These are phyloP conservation scores for Kryptolebias marmoratus DNA, from an alignment of 2,113 vertebrate species.

Conservation along the genomic window DNA sequence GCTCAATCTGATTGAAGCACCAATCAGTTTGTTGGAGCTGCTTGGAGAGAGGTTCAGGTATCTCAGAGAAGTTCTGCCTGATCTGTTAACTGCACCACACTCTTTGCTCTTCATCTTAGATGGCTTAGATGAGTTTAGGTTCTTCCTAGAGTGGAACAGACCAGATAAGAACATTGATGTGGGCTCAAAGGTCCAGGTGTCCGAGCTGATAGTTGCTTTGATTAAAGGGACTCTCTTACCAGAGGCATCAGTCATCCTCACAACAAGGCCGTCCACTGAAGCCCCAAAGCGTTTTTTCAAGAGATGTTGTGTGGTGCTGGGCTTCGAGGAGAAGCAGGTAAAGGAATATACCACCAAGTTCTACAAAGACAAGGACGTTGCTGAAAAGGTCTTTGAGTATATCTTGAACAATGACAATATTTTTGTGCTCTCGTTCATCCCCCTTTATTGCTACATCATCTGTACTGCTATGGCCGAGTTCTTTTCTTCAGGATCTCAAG, in stretches of 20 bases:
- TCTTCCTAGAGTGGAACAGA: conserved; percentile 47
- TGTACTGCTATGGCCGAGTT: conserved; percentile 73
- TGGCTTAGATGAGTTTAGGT: conserved; percentile 76
- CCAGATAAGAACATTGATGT: conserved; percentile 46
- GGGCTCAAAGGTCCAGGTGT: conserved; percentile 36
- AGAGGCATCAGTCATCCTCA: conserved; percentile 69
- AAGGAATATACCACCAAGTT: conserved; percentile 72
- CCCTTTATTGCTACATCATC: conserved; percentile 79
- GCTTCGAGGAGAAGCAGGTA: conserved; percentile 74
- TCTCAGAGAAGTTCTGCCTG: conserved; percentile 49
- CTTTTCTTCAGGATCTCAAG: conserved; percentile 48
- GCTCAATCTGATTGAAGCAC: conserved; percentile 57
- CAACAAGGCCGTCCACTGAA: conserved; percentile 62
- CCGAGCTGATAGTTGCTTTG: conserved; percentile 69
- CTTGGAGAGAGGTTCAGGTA: conserved; percentile 61
- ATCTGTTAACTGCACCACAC: conserved; percentile 43
- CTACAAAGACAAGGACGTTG: conserved; percentile 62
- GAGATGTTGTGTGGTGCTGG: conserved; percentile 72
- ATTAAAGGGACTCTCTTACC: conserved; percentile 72
- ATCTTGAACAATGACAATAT: conserved; percentile 68
- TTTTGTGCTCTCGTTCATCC: conserved; percentile 77
- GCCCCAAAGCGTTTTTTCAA: conserved; percentile 68
- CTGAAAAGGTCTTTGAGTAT: conserved; percentile 66
- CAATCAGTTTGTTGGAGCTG: conserved; percentile 65
- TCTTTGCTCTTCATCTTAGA: conserved; percentile 73